phyloP scores from a whole-genome alignment of 2,113 vertebrate genomes.

The Connochaetes taurinus region DNA sequence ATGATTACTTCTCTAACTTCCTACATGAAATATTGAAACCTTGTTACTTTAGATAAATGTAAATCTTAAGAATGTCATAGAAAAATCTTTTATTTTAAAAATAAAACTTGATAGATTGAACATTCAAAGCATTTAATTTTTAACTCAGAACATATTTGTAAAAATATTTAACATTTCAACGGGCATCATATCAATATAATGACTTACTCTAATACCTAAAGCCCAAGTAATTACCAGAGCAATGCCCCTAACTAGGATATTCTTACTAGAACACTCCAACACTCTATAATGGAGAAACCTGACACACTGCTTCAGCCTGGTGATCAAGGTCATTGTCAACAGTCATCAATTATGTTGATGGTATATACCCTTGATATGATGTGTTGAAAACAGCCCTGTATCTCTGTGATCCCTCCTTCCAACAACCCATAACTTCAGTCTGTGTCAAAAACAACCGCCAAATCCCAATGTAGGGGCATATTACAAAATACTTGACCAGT shows the following conservation, averaged over 20 bases:
- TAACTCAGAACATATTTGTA: neutral
- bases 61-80: neutral
- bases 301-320: neutral
- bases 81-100: slow-evolving; percentile 26
- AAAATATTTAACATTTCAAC: slow-evolving; percentile 28
- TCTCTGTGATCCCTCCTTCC: neutral
- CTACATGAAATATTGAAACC: slow-evolving; percentile 6
- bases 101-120: neutral
- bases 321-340: neutral
- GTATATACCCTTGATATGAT: neutral
- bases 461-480: neutral
- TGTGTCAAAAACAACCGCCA: neutral
- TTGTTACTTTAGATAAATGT: neutral
- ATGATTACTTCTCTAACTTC: neutral
- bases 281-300: neutral
- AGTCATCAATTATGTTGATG: neutral
- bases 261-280: neutral
- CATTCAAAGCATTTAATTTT: neutral
- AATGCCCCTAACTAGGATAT: neutral
- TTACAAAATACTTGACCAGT: neutral
- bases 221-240: neutral
- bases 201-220: neutral
- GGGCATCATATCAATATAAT: neutral
- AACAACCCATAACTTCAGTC: neutral
- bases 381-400: neutral